Base-by-base conservation (phyloP, 2,113 vertebrate species). In the Rhinoderma darwinii region DNA sequence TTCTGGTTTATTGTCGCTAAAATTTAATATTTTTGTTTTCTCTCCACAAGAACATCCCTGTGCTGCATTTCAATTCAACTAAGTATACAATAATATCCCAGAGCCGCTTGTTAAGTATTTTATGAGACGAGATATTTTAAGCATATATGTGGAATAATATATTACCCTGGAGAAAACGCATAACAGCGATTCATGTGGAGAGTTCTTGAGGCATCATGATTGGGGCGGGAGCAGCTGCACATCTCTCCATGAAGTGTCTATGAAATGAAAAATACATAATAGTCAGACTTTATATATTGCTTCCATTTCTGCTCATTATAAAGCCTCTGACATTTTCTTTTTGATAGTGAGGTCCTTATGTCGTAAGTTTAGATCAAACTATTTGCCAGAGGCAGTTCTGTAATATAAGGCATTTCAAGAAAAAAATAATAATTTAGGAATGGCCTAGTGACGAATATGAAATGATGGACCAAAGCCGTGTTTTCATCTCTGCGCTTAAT, bases 251-350 rank as follows among this genome's bases (percentile, higher is more conserved):
- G 44, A 56, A 79, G 76, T 72, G 30, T 70, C 75, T 72, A 27
- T 8, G 56, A 72, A 86, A 86, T 86, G 63, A 86, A 70, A 56
- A 72, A 86, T 79, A 86, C 63, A 80, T 79, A 32, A 72, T 54
- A 79, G 44, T 39, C 56, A 50, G 61, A 51, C 11, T n/a, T 70
- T 54, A 80, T 80, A 56, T 80, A 86, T 80, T 86, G 75, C 84
- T 47, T 86, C 68, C 75, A 59, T 51, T 35, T 12, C 84, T 51
- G 11, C 51, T 85, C 30, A 79, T 77, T 77, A 86, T 39, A 79
- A 51, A 50, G 22, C 32, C 18, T 18, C 54, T 3, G 37, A 41
- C 70, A 70, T 70, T 41, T 39, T 78, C 63, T 43, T 7, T 72
- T 56, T 72, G 44, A 70, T 86, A 86, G 73, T 47, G 41, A 54